A percentile compares a stretch with the other conserved stretches of the same genome.
These are phyloP conservation scores for Ectemnius cavifrons DNA, from an alignment of 2,888 invertebrate genomes.

Conservation along the genomic window DNA sequence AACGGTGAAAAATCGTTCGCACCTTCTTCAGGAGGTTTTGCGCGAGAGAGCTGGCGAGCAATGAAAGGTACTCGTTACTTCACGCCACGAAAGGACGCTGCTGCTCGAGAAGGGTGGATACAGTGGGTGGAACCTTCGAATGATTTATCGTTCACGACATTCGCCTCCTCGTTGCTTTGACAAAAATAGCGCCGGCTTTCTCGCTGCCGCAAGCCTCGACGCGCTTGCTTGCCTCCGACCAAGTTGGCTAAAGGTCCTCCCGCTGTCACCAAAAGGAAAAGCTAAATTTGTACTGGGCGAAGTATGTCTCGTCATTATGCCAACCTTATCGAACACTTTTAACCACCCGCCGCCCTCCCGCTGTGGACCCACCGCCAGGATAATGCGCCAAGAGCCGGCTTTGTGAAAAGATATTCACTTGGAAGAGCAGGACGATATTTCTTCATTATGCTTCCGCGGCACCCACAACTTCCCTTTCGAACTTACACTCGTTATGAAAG, in stretches of 20 bases:
- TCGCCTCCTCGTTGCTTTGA: constrained; percentile 48
- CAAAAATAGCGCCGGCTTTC: constrained; percentile 54
- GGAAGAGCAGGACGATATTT: too few species aligned
- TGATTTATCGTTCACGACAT: constrained; percentile 60
- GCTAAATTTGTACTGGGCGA: constrained; percentile 42
- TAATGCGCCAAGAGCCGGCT: background rate
- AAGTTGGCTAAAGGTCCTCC: constrained; percentile 34
- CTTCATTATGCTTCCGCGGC: too few species aligned
- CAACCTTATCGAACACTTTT: constrained; percentile 27
- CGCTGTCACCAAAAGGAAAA: constrained; percentile 24
- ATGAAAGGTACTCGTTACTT: constrained; percentile 61
- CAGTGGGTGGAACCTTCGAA: constrained; percentile 55
- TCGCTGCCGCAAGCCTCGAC: constrained; percentile 26
- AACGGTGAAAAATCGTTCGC: constrained; percentile 68
- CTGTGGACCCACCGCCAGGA: too few species aligned
- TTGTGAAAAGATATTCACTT: too few species aligned
- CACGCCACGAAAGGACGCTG: constrained; percentile 47
- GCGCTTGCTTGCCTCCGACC: constrained; percentile 6
- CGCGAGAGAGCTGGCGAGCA: constrained; percentile 30
- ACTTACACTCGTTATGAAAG: too few species aligned
- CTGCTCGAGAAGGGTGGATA: constrained; percentile 52
- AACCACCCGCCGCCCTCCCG: too few species aligned
- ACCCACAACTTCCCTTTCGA: too few species aligned
- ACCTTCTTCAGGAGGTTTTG: constrained; percentile 47
- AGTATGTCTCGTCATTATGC: constrained; percentile 45